Base-by-base conservation (phyloP, 2,888 invertebrate genomes). In the Hirtodrosophila cameraria region DNA sequence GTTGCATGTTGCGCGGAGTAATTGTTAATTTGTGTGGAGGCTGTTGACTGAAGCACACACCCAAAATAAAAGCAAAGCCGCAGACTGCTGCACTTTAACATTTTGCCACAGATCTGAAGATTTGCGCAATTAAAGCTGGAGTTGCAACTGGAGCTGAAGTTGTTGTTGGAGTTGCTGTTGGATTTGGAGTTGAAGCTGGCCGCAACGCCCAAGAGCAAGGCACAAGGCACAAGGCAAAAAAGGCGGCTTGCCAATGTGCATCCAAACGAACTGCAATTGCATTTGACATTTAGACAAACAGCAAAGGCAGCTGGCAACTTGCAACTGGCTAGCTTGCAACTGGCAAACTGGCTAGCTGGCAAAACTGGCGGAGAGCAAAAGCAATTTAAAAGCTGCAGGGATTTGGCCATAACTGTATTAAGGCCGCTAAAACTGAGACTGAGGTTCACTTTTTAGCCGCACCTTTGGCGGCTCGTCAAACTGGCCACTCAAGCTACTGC, bases 341-440 rank as follows among this genome's bases (percentile, higher is more conserved):
- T 57, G 55, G 31, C 59, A 49, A 48, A n/a, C n/a, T n/a, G n/a
- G n/a, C 62, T 28, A 13, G 27, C 52, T n/a, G n/a, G n/a, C n/a
- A n/a, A n/a, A 60, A 54, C 72, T 49, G 45, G 36, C 62, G 12
- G 38, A 43, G 50, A 68, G 58, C 52, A 65, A 76, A 84, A 68
- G 79, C 85, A 82, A 81, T 83, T 84, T 80, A 69, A 78, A 77
- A 86, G 86, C 85, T 85, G 72, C 84, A 88, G 88, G 88, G 88
- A 87, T 74, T 87, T 81, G 74, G 80, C 82, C 75, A 82, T 85
- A 82, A 88, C 88, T 87, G 87, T 86, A 83, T 81, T 81, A 86
- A 76, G 63, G 69, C 69, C 49, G 72, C 69, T 18, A n/a, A n/a
- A n/a, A n/a, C n/a, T 2, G 63, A 63, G 57, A 36, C 54, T 68